Evolutionary conservation across 2,113 vertebrate species (phyloP).

Genomic region (Salvelinus namaycush): DNA sequence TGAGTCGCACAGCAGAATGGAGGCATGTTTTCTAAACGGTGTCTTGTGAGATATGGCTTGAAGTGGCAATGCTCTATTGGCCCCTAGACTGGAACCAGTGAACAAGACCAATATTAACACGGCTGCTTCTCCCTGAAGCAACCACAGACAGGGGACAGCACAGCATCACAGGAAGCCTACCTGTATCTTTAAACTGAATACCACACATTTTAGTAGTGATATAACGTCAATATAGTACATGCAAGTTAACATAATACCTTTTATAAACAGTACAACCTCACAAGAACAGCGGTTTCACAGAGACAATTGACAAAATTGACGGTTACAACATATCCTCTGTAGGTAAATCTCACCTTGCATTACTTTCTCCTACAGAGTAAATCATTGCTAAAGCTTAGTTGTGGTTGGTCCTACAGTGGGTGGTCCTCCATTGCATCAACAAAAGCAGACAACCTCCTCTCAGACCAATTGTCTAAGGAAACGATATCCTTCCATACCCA

Average conservation of each 20-base stretch:
- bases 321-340: not conserved
- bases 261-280: too few relatives aligned
- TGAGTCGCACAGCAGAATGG: too few relatives aligned
- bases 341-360: slow-evolving; percentile 4
- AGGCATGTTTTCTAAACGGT: not conserved
- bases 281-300: too few relatives aligned
- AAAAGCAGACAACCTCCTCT: slow-evolving; percentile 12
- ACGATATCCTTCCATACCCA: too few relatives aligned
- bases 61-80: not conserved
- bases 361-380: slow-evolving; percentile 30
- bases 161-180: too few relatives aligned
- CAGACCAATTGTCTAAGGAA: not conserved
- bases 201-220: too few relatives aligned
- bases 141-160: too few relatives aligned
- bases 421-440: slow-evolving; percentile 20
- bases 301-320: too few relatives aligned
- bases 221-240: too few relatives aligned
- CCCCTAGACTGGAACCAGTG: not conserved
- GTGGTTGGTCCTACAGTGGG: not conserved
- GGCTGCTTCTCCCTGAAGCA: too few relatives aligned
- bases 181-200: too few relatives aligned
- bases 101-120: not conserved
- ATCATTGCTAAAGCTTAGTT: slow-evolving; percentile 31
- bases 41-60: not conserved
- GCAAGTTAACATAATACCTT: too few relatives aligned